Evolutionary conservation across 2,113 vertebrate species (phyloP), one percentile per base, ranked within the genome.

Genomic region (Amphiprion ocellaris): DNA sequence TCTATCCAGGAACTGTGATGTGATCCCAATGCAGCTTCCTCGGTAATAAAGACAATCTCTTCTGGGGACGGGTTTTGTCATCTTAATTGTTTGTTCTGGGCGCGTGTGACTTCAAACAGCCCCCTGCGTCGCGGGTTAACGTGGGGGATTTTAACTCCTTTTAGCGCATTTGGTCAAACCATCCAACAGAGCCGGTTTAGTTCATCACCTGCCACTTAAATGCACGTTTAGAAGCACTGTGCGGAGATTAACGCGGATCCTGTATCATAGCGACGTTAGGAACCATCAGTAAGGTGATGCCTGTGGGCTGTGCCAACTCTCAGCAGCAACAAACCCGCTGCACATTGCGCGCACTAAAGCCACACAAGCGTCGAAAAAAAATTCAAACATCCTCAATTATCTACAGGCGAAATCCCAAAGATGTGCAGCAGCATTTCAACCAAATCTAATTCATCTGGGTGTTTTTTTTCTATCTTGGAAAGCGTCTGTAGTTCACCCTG

Each of bases 51-150:
- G 83, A 88, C 11, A 74, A 83, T 87, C 87, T 69, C 73, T 79
- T 50, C n/a, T 72, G 83, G 72, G 83, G 77, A 85, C 53, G 79
- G 72, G 9, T 83, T 78, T 88, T 88, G 88, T 92, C 93, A 94
- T 94, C 83, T 92, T 93, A 90, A 76, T 84, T 84, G 82, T 83
- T 86, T 84, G 70, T 33, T 82, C 77, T 52, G 88, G 72, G 83
- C 84, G 79, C 85, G 72, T 77, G 81, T 87, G 88, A 83, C 79
- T 88, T 44, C 85, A 60, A 77, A 74, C 66, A 70, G 71, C 85
- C 75, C 26, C 21, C 77, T 69, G 81, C 71, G 76, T 81, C 70
- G 70, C 62, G 56, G 66, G 68, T 52, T 30, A 55, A 54, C 71
- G 49, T 49, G 60, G 44, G 56, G 44, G 77, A 8, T 37, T 26